phyloP scores from a whole-genome alignment of 2,888 invertebrate genomes.

The Eristalis arbustorum region DNA sequence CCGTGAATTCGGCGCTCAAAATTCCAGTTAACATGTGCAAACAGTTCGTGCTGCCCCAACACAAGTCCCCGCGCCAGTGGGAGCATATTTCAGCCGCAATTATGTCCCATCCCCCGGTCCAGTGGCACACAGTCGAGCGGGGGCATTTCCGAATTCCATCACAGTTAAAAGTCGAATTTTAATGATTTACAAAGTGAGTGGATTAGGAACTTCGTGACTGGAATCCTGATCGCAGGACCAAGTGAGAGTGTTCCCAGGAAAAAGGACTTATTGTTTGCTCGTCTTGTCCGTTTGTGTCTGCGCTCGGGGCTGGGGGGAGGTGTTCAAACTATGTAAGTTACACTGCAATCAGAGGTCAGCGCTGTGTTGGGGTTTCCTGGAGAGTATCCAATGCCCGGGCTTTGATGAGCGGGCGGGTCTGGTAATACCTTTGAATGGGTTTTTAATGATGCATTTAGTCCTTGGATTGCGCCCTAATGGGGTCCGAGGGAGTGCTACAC shows the following conservation, averaged over 20 bases:
- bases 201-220: slow-evolving; percentile 60
- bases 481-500: slow-evolving; percentile 18
- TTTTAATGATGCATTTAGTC: slow-evolving; percentile 57
- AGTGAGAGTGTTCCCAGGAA: not conserved
- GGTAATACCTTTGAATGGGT: slow-evolving; percentile 33
- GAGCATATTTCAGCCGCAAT: not conserved
- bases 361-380: slow-evolving; percentile 13
- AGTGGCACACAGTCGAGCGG: not conserved
- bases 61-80: not conserved
- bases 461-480: slow-evolving; percentile 24
- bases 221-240: slow-evolving; percentile 48
- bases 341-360: slow-evolving; percentile 35
- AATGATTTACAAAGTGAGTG: slow-evolving; percentile 63
- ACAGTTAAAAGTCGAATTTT: slow-evolving; percentile 52
- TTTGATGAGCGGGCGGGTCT: slow-evolving; percentile 12
- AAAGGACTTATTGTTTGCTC: slow-evolving; percentile 1
- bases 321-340: not conserved
- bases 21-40: not conserved
- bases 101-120: not conserved
- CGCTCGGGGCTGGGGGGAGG: not conserved
- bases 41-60: not conserved
- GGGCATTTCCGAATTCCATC: slow-evolving; percentile 9
- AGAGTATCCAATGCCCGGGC: slow-evolving; percentile 25
- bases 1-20: not conserved
- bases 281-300: slow-evolving; percentile 8